Evolutionary conservation across 1,140 invertebrate genomes (phyloP).

Genomic region (Tetragnatha versicolor): DNA sequence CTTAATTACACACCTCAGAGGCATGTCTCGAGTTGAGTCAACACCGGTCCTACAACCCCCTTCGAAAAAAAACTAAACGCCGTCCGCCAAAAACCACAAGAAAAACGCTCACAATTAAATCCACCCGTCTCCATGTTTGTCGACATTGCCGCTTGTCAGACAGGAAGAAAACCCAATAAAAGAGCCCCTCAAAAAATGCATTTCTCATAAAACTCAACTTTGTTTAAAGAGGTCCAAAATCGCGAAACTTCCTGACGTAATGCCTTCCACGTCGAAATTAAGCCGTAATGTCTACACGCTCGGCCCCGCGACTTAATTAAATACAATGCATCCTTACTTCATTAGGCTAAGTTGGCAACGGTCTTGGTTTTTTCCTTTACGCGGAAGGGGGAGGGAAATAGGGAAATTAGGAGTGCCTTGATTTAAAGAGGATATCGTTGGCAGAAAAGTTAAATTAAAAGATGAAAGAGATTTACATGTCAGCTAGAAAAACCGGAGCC

Average conservation of each 20-base stretch:
- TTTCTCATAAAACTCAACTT: neutral
- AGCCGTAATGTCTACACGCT: constrained; percentile 31
- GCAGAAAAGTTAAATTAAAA: constrained; percentile 1
- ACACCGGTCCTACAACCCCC: neutral
- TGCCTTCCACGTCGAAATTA: constrained; percentile 33
- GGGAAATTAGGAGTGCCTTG: constrained; percentile 13
- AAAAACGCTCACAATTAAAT: constrained; percentile 18
- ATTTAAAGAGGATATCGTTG: constrained; percentile 7
- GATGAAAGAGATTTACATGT: neutral
- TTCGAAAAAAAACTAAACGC: neutral
- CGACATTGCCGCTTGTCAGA: neutral
- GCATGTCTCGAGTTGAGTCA: neutral
- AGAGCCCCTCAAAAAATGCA: neutral
- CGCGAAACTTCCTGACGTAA: constrained; percentile 14
- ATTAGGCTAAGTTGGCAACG: too few species aligned
- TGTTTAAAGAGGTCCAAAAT: constrained; percentile 14
- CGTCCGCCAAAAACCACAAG: constrained; percentile 3
- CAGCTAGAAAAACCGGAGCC: too few species aligned
- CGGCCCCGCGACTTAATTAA: constrained; percentile 18
- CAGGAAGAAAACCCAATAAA: too few species aligned
- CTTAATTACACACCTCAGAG: constrained; percentile 24
- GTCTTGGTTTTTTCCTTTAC: neutral
- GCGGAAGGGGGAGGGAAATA: neutral
- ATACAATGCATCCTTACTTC: constrained; percentile 28
- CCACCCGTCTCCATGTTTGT: constrained; percentile 13